Evolutionary conservation across 2,113 vertebrate genomes (phyloP), one percentile per base, ranked within the genome.

Genomic region (Aphelocoma coerulescens): DNA sequence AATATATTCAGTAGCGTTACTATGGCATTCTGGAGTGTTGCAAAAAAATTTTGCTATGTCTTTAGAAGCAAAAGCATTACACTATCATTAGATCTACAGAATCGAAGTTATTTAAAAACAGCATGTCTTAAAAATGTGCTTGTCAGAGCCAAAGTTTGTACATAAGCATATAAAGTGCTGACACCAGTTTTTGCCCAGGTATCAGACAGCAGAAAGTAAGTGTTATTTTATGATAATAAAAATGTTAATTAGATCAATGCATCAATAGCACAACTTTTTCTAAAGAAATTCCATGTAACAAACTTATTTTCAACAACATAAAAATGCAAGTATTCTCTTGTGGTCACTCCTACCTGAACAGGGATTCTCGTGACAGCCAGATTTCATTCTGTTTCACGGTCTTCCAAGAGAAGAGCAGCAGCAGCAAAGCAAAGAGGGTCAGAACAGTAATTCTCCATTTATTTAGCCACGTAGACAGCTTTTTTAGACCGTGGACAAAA

Each of bases 401-500:
- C 94, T 99, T 99, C 98, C 98, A 99, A 44, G 99, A 99, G 97
- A 99, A 99, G 20, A 99, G 98, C 80, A 99, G 96, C 35, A 99
- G 98, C 85, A 99, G 94, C 89, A 99, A 97, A 65, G 98, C 98
- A 57, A 98, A 98, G 63, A 98, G 90, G 2, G 98, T 98, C 66
- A 98, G 95, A 39, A 98, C 92, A 16, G 98, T 93, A 54, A 98
- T 89, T 27, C 98, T 98, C 95, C 98, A 98, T 6, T 98, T 98
- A 41, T 98, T 98, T n/a, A 98, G 96, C 95, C 98, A 93, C 0
- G 97, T 94, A 74, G 98, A 98, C 71, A 99, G 98, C 78, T 98
- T 98, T 90, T 98, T 98, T 72, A 99, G 90, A 22, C 99, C 99
- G 0, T 99, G 98, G 89, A 98, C 98, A 68, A 99, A 98, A 94